Evolutionary conservation across 2,113 vertebrate species (phyloP).

Genomic region (Mesoclemmys tuberculata): DNA sequence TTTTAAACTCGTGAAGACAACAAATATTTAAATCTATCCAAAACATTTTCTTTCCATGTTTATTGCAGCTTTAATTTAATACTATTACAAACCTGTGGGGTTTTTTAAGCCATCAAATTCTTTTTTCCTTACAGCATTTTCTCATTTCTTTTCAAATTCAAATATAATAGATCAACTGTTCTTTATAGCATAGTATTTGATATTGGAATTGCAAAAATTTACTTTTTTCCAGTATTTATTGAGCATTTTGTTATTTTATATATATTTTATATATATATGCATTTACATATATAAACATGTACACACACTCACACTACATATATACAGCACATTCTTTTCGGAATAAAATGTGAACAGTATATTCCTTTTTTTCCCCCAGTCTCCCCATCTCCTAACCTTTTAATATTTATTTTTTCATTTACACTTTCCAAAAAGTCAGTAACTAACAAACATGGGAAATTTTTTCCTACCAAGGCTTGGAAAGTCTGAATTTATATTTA

Average conservation of each 20-base stretch:
- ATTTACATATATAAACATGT: too few species aligned
- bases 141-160: not conserved
- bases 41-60: not conserved
- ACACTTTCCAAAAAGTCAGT: constrained; percentile 51
- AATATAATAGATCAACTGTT: not conserved
- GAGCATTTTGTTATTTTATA: not conserved
- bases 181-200: not conserved
- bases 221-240: not conserved
- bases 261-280: not conserved
- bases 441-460: not conserved
- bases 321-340: not conserved
- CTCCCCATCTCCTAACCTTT: constrained; percentile 24
- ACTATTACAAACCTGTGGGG: not conserved
- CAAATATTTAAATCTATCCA: not conserved
- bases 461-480: constrained; percentile 8
- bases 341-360: constrained; percentile 42
- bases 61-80: not conserved
- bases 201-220: not conserved
- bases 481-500: constrained; percentile 63
- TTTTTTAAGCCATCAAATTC: not conserved
- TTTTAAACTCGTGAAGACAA: not conserved
- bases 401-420: constrained; percentile 57
- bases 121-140: not conserved
- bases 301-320: not conserved
- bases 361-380: constrained; percentile 15